These are phyloP conservation scores for Aplochiton taeniatus DNA, from an alignment of 2,797 vertebrate species.

Conservation along the genomic window DNA sequence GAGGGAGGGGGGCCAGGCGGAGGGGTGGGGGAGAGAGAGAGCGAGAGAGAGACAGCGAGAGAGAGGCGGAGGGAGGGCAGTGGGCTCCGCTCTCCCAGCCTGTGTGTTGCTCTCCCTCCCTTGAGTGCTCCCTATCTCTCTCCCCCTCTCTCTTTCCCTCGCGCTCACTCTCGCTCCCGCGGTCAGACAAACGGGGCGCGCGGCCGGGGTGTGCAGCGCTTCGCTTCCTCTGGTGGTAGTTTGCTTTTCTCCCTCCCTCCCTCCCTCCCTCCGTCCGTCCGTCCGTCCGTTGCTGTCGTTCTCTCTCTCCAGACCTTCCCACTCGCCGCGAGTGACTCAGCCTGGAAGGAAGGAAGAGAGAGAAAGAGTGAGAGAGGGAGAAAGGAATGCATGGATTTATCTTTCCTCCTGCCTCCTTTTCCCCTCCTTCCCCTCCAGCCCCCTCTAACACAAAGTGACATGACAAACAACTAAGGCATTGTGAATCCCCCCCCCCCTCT, in stretches of 20 bases:
- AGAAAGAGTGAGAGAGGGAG: conserved; percentile 61
- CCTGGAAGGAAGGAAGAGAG: conserved; percentile 87
- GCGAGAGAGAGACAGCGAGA: conserved; percentile 26
- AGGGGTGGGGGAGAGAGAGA: conserved; percentile 23
- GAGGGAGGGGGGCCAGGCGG: conserved; percentile 66
- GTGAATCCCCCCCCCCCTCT: conserved; percentile 59
- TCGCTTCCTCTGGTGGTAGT: conserved; percentile 71
- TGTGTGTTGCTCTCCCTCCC: conserved; percentile 80
- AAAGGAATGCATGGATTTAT: conserved; percentile 76
- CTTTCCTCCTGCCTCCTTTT: conserved; percentile 56
- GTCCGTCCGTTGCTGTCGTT: conserved; percentile 62
- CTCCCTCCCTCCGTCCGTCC: conserved; percentile 20
- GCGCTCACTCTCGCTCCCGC: conserved; percentile 55
- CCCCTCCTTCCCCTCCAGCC: conserved; percentile 28
- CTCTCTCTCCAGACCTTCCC: conserved; percentile 87
- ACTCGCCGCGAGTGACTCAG: conserved; percentile 91
- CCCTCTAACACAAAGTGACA: conserved; percentile 72
- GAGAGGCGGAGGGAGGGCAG: conserved; percentile 69
- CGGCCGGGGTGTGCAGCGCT: conserved; percentile 39
- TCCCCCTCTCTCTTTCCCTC: conserved; percentile 62
- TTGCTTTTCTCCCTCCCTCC: conserved; percentile 60
- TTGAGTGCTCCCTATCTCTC: conserved; percentile 53
- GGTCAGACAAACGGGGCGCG: conserved; percentile 48
- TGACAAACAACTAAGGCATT: conserved; percentile 81
- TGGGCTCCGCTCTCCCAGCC: conserved; percentile 72